Evolutionary conservation across 2,888 invertebrate species (phyloP), one percentile per base, ranked within the genome.

Genomic region (Digitonthophagus gazella): DNA sequence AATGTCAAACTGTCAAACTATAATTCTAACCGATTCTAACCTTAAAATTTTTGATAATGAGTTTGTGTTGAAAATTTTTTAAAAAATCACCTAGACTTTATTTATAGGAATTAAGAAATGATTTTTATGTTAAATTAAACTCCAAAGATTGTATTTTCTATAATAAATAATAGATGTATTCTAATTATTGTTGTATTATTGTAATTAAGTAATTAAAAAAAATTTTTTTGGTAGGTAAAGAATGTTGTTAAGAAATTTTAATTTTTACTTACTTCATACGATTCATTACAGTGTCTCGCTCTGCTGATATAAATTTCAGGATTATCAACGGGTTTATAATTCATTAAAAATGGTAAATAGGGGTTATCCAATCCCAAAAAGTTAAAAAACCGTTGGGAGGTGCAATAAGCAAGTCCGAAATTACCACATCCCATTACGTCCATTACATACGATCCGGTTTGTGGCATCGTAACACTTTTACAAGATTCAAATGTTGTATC

Each of bases 401-500:
- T 87, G 77, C 98, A 98, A 2, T 85, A 84, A 0, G 86, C 84
- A 0, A 90, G 87, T 15, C 87, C 86, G 73, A 85, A 85, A 0
- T 78, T 83, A 3, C 66, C 65, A 0, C 92, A 93, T 79, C 97
- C 96, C 77, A 93, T 88, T n/a, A 93, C 77, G 72, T 90, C 91
- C 81, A 97, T 86, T 1, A 91, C 93, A 3, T 89, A 86, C 65
- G 87, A 82, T 6, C 95, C 93, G 1, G 90, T 89, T 71, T 90
- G 88, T 0, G 96, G 92, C 77, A 92, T 86, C 8, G 93, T 84
- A 0, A 97, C 91, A 18, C 89, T 86, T 58, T 88, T 85, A 79
- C 98, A 98, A 0, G 95, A 94, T 22, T 92, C 86, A 80, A 88
- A 96, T 0, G 91, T 86, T 0, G 82, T 85, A 15, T 87, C 79